Evolutionary conservation across 2,113 vertebrate species (phyloP).

Genomic region (Nestor notabilis): DNA sequence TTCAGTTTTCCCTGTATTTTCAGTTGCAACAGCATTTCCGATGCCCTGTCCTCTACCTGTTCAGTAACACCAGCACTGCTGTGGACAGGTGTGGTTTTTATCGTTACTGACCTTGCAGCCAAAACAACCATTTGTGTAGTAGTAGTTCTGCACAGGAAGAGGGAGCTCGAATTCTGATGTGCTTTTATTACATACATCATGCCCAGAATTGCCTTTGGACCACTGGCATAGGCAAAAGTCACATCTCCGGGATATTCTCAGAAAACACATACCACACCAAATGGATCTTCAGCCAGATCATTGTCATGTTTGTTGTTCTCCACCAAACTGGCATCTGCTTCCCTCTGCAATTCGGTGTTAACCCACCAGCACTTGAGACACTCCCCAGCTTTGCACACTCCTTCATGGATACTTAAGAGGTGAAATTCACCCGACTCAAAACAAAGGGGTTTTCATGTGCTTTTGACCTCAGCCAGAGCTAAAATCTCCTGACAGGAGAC

Average conservation of each 20-base stretch:
- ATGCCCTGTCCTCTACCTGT: background rate
- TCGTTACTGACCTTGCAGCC: background rate
- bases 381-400: background rate
- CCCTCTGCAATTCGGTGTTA: background rate
- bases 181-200: background rate
- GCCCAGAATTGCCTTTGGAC: background rate
- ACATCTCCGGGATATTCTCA: background rate
- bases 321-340: background rate
- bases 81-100: background rate
- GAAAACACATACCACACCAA: background rate
- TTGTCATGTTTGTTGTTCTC: background rate
- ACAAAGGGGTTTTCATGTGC: background rate
- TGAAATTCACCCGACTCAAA: background rate
- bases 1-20: background rate
- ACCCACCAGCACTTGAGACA: background rate
- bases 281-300: background rate
- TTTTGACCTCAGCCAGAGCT: background rate
- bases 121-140: background rate
- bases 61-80: background rate
- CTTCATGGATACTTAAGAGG: background rate
- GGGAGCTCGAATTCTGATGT: background rate
- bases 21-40: background rate
- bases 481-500: background rate
- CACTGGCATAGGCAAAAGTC: background rate
- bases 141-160: background rate